Conservation (phyloP, 2,797 vertebrate genomes). For the Sphenopsis melanotis region DNA sequence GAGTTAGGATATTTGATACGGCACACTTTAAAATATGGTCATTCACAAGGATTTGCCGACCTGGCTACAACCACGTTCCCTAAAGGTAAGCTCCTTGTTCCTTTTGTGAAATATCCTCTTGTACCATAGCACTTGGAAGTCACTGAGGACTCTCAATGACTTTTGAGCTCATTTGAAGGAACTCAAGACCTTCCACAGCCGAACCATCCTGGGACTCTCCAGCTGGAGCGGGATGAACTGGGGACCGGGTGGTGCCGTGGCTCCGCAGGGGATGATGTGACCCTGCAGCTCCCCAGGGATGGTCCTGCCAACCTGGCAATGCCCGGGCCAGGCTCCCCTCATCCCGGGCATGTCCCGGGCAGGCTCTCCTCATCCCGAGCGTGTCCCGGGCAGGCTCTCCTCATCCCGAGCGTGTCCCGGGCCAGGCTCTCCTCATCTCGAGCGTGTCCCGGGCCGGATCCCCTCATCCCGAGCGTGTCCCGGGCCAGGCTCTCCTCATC, state of each 20-base stretch:
- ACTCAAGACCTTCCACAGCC: not conserved
- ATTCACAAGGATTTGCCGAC: not conserved
- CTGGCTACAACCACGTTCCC: not conserved
- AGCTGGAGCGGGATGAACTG: rapidly evolving
- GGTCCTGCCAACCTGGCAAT: rapidly evolving
- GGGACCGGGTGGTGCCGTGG: rapidly evolving
- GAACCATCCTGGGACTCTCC: too few species aligned
- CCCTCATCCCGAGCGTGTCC: rapidly evolving
- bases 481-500: too few species aligned
- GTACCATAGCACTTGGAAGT: rapidly evolving
- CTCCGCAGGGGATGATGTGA: rapidly evolving
- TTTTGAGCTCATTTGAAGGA: not conserved
- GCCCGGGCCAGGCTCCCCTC: not conserved
- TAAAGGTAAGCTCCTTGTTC: not conserved
- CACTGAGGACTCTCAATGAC: not conserved
- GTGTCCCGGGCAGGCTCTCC: too few species aligned
- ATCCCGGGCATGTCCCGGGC: rapidly evolving
- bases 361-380: rapidly evolving
- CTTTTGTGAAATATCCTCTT: not conserved
- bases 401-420: too few species aligned
- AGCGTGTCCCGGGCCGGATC: too few species aligned
- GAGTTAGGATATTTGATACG: not conserved
- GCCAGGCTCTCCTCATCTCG: too few species aligned
- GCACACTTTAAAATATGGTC: not conserved
- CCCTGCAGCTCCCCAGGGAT: too few species aligned